Base-by-base conservation (phyloP, 2,888 invertebrate genomes). In the Amphipoea oculea region DNA sequence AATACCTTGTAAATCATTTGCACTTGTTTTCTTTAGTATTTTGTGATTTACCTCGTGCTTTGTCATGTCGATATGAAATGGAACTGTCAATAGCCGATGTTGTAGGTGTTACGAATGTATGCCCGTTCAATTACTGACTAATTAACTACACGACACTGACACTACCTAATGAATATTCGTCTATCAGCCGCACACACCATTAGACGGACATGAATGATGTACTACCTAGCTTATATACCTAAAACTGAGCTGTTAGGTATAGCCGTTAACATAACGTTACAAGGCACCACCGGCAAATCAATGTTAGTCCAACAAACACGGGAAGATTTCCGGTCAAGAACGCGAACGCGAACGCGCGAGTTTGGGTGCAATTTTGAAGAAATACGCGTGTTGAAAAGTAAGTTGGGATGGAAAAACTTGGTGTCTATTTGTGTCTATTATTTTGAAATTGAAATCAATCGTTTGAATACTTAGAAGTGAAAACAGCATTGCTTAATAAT, bases 41-140 rank as follows among this genome's bases (percentile, higher is more conserved):
- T 36, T 40, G 6, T 36, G 2, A 36, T 48, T 40, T 5, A n/a
- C n/a, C 36, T 45, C 51, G 42, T 45, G 36, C 42, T 74, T 45
- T 65, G 36, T 66, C 17, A n/a, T 62, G 29, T 23, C 4, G 4
- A 6, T 62, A 23, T 1, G 42, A 42, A 29, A 62, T 23, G 14
- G 20, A 60, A 36, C 54, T 40, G 12, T 65, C 12, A 48, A 14
- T 40, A 42, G 17, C 29, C 12, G 0, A 45, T 54, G n/a, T 72
- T n/a, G 6, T n/a, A 57, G 9, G 14, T 78, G 36, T 20, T 9
- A 23, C 20, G 12, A 23, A 62, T 12, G 7, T 17, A 63, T 68
- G 62, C 48, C 23, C 51, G 23, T 71, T 40, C 51, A 73, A 72
- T 82, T 78, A 82, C 48, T 48, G 54, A 12, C 42, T 82, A 82